Base-by-base conservation (phyloP, 2,797 vertebrate genomes). In the Gastrophryne carolinensis region DNA sequence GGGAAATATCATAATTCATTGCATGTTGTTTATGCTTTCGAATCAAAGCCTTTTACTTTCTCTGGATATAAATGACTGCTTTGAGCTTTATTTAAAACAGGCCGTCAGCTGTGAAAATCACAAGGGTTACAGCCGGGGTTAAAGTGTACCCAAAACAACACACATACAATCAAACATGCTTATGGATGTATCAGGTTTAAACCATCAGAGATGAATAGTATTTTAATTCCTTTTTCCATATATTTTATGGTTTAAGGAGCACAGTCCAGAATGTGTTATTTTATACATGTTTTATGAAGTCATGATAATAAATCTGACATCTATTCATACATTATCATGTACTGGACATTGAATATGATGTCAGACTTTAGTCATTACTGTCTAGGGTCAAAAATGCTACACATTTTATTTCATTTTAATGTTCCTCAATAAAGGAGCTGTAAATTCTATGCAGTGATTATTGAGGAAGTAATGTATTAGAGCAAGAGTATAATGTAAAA, bases 11-110 rank as follows among this genome's bases (percentile, higher is more conserved):
- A 26, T 47, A 39, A 73, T 34, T 29, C 50, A 30, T 37, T n/a
- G 11, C 66, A 12, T 66, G 56, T 17, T 60, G 23, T 78, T 78
- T 70, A 67, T 63, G 30, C 49, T 52, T 83, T 66, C 21, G 29
- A 67, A 30, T 6, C 49, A 24, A 17, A 81, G 54, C 78, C 12
- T 35, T 71, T 66, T 26, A 15, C 35, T 23, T 37, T 15, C 19
- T 5, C n/a, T 32, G 13, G 24, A 69, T 75, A 72, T 79, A 80
- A 77, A 73, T 56, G 80, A 32, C 15, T 0, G 0, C 32, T 3
- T 1, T 0, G 0, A 57, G 61, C 0, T 0, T 66, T 27, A 21
- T 50, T 35, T 69, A 49, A 47, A 52, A 19, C 44, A 35, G 54
- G 41, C n/a, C 27, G 15, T 41, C 3, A 50, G 1, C 0, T 0